Base-by-base conservation (phyloP, 1,140 invertebrate species). In the Belonocnema kinseyi region DNA sequence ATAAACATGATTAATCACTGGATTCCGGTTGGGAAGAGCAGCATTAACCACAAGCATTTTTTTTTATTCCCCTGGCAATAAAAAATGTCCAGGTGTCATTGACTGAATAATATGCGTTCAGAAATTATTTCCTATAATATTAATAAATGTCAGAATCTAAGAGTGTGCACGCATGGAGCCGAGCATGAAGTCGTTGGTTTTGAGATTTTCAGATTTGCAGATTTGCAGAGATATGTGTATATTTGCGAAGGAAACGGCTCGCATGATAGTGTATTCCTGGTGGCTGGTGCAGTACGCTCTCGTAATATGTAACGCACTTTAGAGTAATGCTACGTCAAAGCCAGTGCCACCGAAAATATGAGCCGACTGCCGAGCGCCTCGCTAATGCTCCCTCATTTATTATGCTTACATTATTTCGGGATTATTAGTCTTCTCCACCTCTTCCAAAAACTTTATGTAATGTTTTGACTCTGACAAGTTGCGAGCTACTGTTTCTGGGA, bases 281-380 rank as follows among this genome's bases (percentile, higher is more conserved):
- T 58, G 56, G 77, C 73, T 72, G 76, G 72, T 72, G 78, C 76
- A 73, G 80, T 73, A 72, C 73, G 72, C 77, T 54, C 77, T 81
- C 81, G 88, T 86, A 88, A 90, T 90, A 90, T 88, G 89, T 90
- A 89, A 90, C 85, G 85, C 85, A 87, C 86, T 89, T 88, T 88
- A 87, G 89, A 90, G 86, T 90, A 90, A 91, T 91, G 89, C 87
- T 84, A 82, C 88, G 90, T 91, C 90, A 91, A 90, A 90, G 85
- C 88, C 90, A 91, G 89, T 88, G 87, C 86, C 87, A 89, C 88
- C 89, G 85, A 90, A 91, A 91, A 91, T 91, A 91, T 90, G 89
- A 90, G 89, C 86, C 85, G 85, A 86, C 87, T 88, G 86, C 87
- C 87, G 88, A 87, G 87, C 86, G 83, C 82, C 87, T 77, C 88